A percentile compares a stretch with the other conserved stretches of the same genome.
Evolutionary conservation across 2,797 vertebrate species (phyloP).

Genomic region (Jordanella pulchra): DNA sequence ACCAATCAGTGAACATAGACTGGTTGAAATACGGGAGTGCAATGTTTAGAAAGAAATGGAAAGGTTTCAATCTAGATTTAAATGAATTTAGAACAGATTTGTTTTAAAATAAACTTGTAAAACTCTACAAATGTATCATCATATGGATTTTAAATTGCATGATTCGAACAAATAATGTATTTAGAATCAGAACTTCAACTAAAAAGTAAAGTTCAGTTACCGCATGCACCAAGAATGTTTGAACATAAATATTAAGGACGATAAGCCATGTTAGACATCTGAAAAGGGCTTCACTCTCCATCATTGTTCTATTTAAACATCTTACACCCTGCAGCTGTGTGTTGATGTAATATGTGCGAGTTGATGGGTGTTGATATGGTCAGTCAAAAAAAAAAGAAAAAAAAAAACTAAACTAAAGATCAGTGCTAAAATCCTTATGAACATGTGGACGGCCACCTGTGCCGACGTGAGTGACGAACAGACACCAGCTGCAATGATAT

Average conservation of each 20-base stretch:
- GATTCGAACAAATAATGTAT: background rate
- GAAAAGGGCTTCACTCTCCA: constrained; percentile 37
- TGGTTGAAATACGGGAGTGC: background rate
- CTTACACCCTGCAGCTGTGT: constrained; percentile 24
- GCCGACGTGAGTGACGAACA: constrained; percentile 35
- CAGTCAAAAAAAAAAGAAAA: constrained; percentile 19
- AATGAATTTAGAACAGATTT: background rate
- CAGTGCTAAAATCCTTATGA: constrained; percentile 49
- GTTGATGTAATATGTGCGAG: constrained; percentile 23
- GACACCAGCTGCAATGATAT: constrained; percentile 52
- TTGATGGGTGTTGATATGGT: constrained; percentile 30
- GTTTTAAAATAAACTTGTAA: background rate
- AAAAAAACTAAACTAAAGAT: background rate
- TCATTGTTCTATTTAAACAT: constrained; percentile 21
- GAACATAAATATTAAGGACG: background rate
- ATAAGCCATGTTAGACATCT: constrained; percentile 24
- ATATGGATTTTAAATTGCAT: background rate
- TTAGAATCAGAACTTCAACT: background rate
- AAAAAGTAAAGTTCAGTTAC: too few relatives aligned
- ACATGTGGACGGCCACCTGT: constrained; percentile 10
- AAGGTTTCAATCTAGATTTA: background rate
- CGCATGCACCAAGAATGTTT: background rate
- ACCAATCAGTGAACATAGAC: background rate
- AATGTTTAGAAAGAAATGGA: background rate
- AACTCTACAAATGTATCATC: background rate